Percentiles rank a stretch among this genome's conserved stretches.
Evolutionary conservation across 2,113 vertebrate genomes (phyloP).

Genomic region (Istiophorus platypterus): DNA sequence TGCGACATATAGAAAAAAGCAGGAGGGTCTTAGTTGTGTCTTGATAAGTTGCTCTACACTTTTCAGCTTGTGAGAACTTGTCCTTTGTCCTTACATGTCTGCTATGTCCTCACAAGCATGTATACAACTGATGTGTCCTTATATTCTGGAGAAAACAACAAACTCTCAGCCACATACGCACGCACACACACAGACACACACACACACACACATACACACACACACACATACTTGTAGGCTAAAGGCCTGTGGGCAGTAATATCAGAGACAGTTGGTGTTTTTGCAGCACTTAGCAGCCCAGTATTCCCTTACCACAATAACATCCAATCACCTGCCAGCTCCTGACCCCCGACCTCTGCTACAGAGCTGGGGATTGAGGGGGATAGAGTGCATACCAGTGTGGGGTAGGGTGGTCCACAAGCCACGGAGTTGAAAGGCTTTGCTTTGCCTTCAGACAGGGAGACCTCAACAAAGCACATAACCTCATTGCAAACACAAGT

Average conservation of each 20-base stretch:
- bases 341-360: constrained; percentile 75
- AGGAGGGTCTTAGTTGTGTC: too few species aligned
- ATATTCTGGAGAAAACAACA: too few species aligned
- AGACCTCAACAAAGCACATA: constrained; percentile 65
- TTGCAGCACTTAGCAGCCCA: constrained; percentile 71
- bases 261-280: constrained; percentile 83
- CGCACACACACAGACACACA: constrained; percentile 14
- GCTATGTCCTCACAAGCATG: too few species aligned
- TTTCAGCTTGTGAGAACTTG: too few species aligned
- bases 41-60: too few species aligned
- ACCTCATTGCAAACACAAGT: constrained; percentile 53
- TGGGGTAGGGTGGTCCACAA: constrained; percentile 67
- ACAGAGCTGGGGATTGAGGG: constrained; percentile 62
- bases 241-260: constrained; percentile 73
- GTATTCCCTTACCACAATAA: constrained; percentile 84
- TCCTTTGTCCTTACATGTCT: too few species aligned
- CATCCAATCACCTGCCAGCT: constrained; percentile 80
- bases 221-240: constrained; percentile 50
- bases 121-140: too few species aligned
- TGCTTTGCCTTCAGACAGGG: constrained; percentile 56
- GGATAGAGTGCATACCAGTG: constrained; percentile 71
- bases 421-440: constrained; percentile 60
- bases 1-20: too few species aligned
- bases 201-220: constrained; percentile 39
- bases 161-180: too few species aligned